phyloP scores from a whole-genome alignment of 2,113 vertebrate genomes.

The Phyllopteryx taeniolatus region DNA sequence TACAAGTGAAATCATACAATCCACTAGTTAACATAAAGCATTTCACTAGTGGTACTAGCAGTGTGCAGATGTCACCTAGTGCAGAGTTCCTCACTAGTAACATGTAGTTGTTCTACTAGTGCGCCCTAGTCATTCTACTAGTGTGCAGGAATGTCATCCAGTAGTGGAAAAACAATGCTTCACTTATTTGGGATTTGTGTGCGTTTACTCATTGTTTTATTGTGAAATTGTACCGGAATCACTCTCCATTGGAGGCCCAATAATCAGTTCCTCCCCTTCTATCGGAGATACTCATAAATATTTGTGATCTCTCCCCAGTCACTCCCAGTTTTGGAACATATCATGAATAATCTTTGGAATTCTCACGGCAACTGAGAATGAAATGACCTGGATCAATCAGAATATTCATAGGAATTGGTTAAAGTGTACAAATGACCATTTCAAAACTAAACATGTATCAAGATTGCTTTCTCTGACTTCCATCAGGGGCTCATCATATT shows the following conservation, averaged over 20 bases:
- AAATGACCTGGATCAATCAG: no score
- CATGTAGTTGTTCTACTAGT: no score
- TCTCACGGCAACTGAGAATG: neutral
- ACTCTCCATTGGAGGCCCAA: neutral
- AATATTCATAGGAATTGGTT: no score
- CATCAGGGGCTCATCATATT: slow-evolving; percentile 6
- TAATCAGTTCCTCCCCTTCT: slow-evolving; percentile 4
- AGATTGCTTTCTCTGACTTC: neutral
- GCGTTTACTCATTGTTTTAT: slow-evolving; percentile 12
- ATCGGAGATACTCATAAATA: slow-evolving; percentile 13
- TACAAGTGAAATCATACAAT: no score
- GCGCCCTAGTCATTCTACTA: no score
- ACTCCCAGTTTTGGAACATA: slow-evolving; percentile 9
- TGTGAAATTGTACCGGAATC: slow-evolving; percentile 27
- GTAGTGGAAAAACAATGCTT: no score
- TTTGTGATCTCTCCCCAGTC: slow-evolving; percentile 40
- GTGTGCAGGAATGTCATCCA: no score
- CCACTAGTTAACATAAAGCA: no score
- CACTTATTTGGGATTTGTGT: no score
- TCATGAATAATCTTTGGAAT: neutral
- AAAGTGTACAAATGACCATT: neutral
- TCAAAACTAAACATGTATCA: neutral
- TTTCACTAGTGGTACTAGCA: no score
- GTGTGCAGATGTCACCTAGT: no score
- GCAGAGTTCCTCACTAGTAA: no score